Base-by-base conservation (phyloP, 35 echinoderm and acorn worm species). In the Eucidaris tribuloides region DNA sequence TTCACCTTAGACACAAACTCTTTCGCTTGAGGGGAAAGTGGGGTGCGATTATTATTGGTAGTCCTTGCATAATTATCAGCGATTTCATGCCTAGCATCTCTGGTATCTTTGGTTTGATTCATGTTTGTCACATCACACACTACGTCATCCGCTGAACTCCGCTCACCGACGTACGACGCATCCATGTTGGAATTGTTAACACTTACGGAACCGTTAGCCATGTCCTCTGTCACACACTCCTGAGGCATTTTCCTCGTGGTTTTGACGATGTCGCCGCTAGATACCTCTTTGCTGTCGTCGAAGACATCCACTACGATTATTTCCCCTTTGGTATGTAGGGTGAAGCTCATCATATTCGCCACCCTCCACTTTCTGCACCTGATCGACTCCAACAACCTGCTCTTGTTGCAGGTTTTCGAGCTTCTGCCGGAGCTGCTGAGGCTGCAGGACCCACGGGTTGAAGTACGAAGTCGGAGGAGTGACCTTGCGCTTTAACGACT, bases 381-480 rank as follows among this genome's bases (percentile, higher is more conserved):
- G 9, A n/a, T n/a, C n/a, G 48, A n/a, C 48, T 20, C 68, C 65
- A 71, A 27, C 68, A 13, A 42, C 15, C 25, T 74, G 35, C 23
- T 64, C 9, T 74, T 74, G 65, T n/a, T 71, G 68, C 28, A 74
- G 68, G 68, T 27, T 42, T 41, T 74, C 68, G 1, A 74, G 37
- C n/a, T 74, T 74, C 38, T 41, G 9, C 38, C 68, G 29, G 35
- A 74, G 68, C 38, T 74, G 68, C 34, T 74, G 68, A 7, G 68
- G 68, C 41, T 74, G 68, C 24, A 74, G 68, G 68, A 74, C 68
- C 68, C 68, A 74, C 2, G 68, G 68, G 68, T 74, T 74, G 68
- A 74, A 74, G 68, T 38, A 74, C 13, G 68, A 74, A 11, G 68
- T 74, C 4, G 68, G 68, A 74, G 68, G 68, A 25, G 68, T 42